Conservation (phyloP, 2,113 vertebrate genomes). For the Stegastes partitus region DNA sequence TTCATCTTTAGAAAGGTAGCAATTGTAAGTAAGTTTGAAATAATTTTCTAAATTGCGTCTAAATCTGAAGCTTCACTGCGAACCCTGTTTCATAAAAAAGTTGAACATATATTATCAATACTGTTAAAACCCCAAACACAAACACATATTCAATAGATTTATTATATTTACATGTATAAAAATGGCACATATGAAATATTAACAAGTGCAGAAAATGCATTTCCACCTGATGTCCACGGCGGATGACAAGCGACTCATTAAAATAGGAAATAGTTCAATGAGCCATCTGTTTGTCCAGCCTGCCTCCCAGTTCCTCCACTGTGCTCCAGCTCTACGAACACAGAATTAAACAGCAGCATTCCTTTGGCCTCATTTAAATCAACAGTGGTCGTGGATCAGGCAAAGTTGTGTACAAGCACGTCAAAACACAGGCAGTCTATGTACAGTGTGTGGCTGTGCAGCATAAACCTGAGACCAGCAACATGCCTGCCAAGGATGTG, state of each 20-base stretch:
- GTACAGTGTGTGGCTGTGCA: slow-evolving; percentile 26
- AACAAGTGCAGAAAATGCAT: slow-evolving; percentile 41
- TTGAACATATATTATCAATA: neutral
- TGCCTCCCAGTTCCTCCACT: slow-evolving; percentile 6
- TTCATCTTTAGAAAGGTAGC: no score
- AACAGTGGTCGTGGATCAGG: slow-evolving; percentile 59
- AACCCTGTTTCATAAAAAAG: no score
- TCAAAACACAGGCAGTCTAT: slow-evolving; percentile 55
- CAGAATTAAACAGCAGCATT: slow-evolving; percentile 68
- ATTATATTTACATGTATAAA: slow-evolving; percentile 45
- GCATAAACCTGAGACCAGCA: slow-evolving; percentile 33
- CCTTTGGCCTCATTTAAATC: slow-evolving; percentile 58
- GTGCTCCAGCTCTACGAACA: slow-evolving; percentile 20
- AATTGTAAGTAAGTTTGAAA: neutral
- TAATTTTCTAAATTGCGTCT: neutral
- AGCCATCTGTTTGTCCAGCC: neutral
- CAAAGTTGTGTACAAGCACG: slow-evolving; percentile 55
- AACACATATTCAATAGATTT: slow-evolving; percentile 38
- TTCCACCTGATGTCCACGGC: slow-evolving; percentile 14
- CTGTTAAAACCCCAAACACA: slow-evolving; percentile 7
- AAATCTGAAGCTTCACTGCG: no score
- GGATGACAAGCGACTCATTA: neutral
- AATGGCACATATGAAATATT: slow-evolving; percentile 29
- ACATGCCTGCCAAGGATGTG: neutral
- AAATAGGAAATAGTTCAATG: neutral